Base-by-base conservation (phyloP, 2,113 vertebrate species). In the Rhinolophus ferrumequinum region DNA sequence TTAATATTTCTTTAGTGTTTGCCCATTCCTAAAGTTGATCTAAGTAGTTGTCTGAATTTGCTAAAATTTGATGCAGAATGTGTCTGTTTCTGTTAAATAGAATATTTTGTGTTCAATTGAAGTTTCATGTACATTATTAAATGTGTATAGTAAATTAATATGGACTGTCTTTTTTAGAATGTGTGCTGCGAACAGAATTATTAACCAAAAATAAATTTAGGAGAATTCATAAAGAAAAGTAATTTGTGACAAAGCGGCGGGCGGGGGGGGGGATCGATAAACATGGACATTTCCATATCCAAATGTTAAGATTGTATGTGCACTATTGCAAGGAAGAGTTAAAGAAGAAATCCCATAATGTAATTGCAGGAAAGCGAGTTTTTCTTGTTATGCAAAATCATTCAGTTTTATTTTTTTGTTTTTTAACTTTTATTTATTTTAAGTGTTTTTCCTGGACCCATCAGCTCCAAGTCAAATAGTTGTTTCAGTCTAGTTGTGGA, bases 31-130 rank as follows among this genome's bases (percentile, higher is more conserved):
- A 67, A 87, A 82, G 62, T 90, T 67, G 35, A 73, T 50, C 52
- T 90, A 38, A 69, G 12, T 82, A 73, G 3, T 80, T 92, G 11
- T 77, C n/a, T 47, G 21, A 52, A 47, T 95, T 93, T 93, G 64
- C 41, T 79, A 26, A 95, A 82, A 67, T 90, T 92, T 22, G 56
- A 1, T 47, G 60, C 35, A 70, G 38, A 70, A 33, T 86, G n/a
- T 82, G 16, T 90, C 15, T 89, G 50, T 77, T 66, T 93, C 56
- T 87, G 24, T 87, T 87, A 95, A 72, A 41, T 28, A 90, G 35
- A 38, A 15, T 77, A 50, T 67, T 85, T 86, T 47, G 4, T 75
- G 18, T 80, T 83, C 11, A 80, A 2, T 86, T 86, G 73, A 67
- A 87, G n/a, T 87, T 54, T 90, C 26, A 38, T 50, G 19, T 80